Evolutionary conservation across 2,797 vertebrate genomes (phyloP).

Genomic region (Coccyzus lansbergi): DNA sequence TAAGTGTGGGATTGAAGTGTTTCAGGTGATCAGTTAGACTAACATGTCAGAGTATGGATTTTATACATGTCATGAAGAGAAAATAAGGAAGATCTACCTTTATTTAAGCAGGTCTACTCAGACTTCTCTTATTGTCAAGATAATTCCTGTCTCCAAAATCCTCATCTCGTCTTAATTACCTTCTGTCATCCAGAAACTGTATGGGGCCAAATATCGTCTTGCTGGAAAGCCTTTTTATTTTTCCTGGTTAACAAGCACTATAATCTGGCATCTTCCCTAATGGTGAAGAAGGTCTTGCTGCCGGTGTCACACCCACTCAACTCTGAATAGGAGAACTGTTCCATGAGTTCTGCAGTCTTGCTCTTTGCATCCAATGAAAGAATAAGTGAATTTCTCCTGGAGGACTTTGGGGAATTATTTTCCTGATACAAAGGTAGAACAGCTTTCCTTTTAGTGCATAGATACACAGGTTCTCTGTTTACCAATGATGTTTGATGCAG

Average conservation of each 20-base stretch:
- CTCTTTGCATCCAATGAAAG: too few species aligned
- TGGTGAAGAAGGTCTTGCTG: neutral
- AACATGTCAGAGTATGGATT: rapidly evolving
- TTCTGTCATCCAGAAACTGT: neutral
- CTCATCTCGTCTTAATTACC: neutral
- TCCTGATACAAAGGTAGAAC: neutral
- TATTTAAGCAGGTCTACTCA: neutral
- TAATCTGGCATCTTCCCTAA: neutral
- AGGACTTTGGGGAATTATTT: neutral
- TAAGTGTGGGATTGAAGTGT: neutral
- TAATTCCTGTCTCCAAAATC: neutral
- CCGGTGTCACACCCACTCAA: neutral
- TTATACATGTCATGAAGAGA: neutral
- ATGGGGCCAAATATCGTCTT: neutral
- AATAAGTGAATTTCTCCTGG: neutral
- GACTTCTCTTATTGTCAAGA: neutral
- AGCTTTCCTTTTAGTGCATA: neutral
- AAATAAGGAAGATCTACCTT: neutral
- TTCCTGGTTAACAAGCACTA: neutral
- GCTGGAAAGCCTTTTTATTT: neutral
- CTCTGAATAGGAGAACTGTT: too few species aligned
- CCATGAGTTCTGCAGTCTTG: neutral
- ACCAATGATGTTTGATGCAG: neutral
- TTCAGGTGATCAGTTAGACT: neutral
- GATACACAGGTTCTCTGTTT: neutral